Evolutionary conservation across 2,113 vertebrate genomes (phyloP).

Genomic region (Lepisosteus oculatus): DNA sequence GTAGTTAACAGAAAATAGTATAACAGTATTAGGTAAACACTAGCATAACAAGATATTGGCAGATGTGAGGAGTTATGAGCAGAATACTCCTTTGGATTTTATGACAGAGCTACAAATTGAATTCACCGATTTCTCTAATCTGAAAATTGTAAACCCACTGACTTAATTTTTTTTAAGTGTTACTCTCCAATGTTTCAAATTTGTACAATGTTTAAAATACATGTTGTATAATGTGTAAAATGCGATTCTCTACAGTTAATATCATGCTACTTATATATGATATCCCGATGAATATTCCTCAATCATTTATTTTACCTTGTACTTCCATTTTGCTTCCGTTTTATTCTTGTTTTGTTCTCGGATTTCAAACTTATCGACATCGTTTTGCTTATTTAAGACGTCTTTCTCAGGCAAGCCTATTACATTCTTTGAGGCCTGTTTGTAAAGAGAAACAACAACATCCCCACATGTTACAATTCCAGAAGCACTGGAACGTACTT

Average conservation of each 20-base stretch:
- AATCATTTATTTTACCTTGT: conserved; percentile 77
- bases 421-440: conserved; percentile 82
- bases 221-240: no score
- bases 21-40: conserved; percentile 51
- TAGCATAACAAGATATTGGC: conserved; percentile 26
- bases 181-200: no score
- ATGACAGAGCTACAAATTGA: conserved; percentile 42
- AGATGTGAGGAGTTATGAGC: conserved; percentile 50
- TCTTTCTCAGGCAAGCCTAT: conserved; percentile 82
- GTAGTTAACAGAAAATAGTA: conserved; percentile 39
- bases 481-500: background rate
- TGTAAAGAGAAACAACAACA: conserved; percentile 4
- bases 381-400: conserved; percentile 74
- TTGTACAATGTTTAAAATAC: no score
- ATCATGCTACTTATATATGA: no score
- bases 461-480: background rate
- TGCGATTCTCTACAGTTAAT: no score
- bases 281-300: background rate
- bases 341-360: conserved; percentile 95
- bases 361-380: conserved; percentile 85
- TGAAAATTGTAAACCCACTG: conserved; percentile 41
- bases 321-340: conserved; percentile 97
- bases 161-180: no score
- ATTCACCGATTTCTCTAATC: conserved; percentile 51
- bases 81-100: conserved; percentile 23